Conservation (phyloP, 2,113 vertebrate species). For the Atlantisia rogersi region DNA sequence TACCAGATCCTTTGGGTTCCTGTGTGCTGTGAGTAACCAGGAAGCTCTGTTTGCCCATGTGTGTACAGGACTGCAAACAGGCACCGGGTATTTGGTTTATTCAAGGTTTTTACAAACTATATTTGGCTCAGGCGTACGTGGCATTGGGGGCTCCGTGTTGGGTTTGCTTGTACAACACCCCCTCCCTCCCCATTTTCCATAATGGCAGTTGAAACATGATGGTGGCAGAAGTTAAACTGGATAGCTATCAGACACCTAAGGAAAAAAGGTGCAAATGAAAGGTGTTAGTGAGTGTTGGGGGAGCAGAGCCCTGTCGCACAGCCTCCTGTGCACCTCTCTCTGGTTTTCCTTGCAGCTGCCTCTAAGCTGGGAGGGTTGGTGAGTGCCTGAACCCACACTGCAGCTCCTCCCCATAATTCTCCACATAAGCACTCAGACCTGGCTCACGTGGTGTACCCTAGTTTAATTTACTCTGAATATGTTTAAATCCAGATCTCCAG, state of each 20-base stretch:
- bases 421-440: background rate
- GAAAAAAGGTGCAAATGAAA: background rate
- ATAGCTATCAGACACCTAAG: background rate
- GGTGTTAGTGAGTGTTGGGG: background rate
- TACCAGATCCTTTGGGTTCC: background rate
- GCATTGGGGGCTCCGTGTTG: background rate
- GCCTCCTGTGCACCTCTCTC: background rate
- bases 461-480: background rate
- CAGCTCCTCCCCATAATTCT: background rate
- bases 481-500: background rate
- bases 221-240: background rate
- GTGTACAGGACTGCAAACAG: background rate
- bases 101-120: background rate
- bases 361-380: background rate
- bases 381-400: background rate
- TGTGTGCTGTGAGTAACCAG: conserved; percentile 7
- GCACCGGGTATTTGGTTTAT: background rate
- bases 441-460: background rate
- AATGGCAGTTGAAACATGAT: background rate
- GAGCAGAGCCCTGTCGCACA: accelerated
- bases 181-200: background rate
- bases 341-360: background rate
- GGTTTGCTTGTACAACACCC: background rate
- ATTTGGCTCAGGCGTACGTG: background rate
- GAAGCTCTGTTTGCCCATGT: conserved; percentile 1